Conservation (phyloP, 2,113 vertebrate species). For the Psilopogon haemacephalus region DNA sequence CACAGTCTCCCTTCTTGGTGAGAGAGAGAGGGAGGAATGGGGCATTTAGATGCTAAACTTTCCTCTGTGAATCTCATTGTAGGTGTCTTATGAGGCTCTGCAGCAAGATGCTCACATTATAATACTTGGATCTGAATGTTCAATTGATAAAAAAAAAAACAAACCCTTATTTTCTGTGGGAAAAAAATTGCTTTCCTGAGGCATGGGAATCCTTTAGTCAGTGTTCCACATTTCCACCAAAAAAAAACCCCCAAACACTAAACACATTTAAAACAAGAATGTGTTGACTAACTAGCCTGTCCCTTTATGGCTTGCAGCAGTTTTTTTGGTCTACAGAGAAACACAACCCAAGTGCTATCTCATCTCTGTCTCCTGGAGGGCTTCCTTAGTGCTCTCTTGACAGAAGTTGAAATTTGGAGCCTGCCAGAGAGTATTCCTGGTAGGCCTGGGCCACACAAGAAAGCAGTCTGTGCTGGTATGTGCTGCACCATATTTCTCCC, state of each 20-base stretch:
- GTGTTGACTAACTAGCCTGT: background rate
- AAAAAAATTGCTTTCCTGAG: background rate
- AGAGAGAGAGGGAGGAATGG: background rate
- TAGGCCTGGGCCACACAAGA: constrained; percentile 30
- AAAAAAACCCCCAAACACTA: background rate
- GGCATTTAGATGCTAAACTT: background rate
- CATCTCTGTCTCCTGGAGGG: background rate
- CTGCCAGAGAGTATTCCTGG: background rate
- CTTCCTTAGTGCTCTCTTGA: constrained; percentile 10
- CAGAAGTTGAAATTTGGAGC: background rate
- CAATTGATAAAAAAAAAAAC: background rate
- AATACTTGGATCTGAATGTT: background rate
- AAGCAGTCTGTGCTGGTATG: background rate
- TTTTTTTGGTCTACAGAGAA: background rate
- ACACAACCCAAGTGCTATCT: background rate
- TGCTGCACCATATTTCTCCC: background rate
- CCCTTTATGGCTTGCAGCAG: constrained; percentile 12
- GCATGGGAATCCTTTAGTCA: constrained; percentile 19
- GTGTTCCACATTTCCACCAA: constrained; percentile 14
- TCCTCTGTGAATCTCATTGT: background rate
- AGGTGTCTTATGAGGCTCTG: background rate
- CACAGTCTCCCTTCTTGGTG: background rate
- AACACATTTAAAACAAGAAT: background rate
- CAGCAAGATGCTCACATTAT: background rate
- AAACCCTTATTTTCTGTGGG: background rate